Evolutionary conservation across 2,888 invertebrate species (phyloP).

Genomic region (Tineola bisselliella): DNA sequence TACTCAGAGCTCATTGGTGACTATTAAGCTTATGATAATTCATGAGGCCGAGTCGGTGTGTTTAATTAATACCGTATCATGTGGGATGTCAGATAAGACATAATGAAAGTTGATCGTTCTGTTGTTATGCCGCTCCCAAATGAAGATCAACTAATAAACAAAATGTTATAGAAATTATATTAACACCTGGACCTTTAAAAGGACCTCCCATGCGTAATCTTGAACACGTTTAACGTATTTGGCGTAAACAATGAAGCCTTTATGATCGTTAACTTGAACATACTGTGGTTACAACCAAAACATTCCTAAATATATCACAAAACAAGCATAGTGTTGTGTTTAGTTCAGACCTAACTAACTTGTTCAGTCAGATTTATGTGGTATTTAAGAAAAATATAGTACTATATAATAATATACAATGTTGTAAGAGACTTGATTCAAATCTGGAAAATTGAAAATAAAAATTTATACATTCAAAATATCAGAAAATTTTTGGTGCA

Average conservation of each 20-base stretch:
- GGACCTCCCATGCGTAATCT: not conserved
- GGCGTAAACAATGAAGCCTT: not conserved
- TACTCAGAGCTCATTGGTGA: constrained; percentile 65
- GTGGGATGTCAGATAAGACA: constrained; percentile 58
- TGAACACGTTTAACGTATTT: not conserved
- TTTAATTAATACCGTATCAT: constrained; percentile 63
- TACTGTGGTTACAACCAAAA: not conserved
- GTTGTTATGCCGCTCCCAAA: constrained; percentile 18
- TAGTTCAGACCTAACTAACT: too few species aligned
- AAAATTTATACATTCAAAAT: not conserved
- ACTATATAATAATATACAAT: too few species aligned
- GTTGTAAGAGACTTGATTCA: too few species aligned
- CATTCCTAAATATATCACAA: not conserved
- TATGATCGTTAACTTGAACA: not conserved
- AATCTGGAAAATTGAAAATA: too few species aligned
- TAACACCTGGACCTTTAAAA: not conserved
- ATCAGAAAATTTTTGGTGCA: not conserved
- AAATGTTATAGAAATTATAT: not conserved
- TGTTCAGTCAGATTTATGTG: too few species aligned
- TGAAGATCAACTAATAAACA: constrained; percentile 7
- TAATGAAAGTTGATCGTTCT: constrained; percentile 43
- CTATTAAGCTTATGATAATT: constrained; percentile 65
- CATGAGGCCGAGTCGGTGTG: constrained; percentile 41
- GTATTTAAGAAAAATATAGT: too few species aligned
- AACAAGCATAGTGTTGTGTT: too few species aligned